Evolutionary conservation across 1,140 invertebrate genomes (phyloP).

Genomic region (Acyrthosiphon pisum): DNA sequence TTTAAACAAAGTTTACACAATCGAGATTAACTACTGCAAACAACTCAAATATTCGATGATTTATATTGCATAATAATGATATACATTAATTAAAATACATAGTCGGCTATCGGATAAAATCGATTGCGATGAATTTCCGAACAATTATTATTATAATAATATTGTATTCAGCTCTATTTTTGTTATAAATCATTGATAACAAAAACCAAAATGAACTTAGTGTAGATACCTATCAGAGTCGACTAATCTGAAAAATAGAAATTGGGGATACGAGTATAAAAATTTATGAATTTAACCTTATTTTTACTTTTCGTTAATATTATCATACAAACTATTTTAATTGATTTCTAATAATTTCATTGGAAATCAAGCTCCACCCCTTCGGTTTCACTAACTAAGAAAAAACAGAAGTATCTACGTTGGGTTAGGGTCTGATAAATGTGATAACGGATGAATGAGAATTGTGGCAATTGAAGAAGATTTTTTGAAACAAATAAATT

Average conservation of each 20-base stretch:
- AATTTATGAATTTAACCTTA: neutral
- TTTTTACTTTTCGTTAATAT: too few relatives aligned
- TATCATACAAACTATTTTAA: neutral
- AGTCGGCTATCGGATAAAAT: neutral
- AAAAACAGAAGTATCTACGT: too few relatives aligned
- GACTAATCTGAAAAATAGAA: neutral
- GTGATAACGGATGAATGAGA: too few relatives aligned
- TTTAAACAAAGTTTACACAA: conserved; percentile 14
- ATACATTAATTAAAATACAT: neutral
- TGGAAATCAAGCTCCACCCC: neutral
- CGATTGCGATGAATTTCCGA: neutral
- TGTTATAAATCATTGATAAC: neutral
- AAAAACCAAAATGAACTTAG: neutral
- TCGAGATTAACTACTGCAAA: conserved; percentile 36
- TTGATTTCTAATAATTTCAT: neutral
- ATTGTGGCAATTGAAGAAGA: neutral
- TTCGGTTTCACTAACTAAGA: too few relatives aligned
- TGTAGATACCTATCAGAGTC: neutral
- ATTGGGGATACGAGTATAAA: neutral
- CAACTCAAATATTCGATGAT: conserved; percentile 33
- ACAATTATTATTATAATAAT: neutral
- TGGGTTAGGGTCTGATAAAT: too few relatives aligned
- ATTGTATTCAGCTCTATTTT: neutral
- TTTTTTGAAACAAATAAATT: neutral
- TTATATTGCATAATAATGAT: neutral